Conservation (phyloP, 2,888 invertebrate species). For the Halictus quadricinctus region DNA sequence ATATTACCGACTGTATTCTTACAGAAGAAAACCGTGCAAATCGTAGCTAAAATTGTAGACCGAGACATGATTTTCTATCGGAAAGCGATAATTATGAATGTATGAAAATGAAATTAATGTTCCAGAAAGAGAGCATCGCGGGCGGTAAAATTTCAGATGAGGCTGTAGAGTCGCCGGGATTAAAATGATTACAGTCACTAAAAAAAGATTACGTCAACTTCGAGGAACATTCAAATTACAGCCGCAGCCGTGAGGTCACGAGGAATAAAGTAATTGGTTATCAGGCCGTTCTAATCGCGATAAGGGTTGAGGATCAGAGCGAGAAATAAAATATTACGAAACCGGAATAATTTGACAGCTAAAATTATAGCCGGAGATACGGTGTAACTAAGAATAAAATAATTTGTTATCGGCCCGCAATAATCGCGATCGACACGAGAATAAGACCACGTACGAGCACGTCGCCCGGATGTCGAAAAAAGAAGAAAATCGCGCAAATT, state of each 20-base stretch:
- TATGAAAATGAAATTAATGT: not conserved
- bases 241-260: not conserved
- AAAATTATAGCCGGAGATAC: not conserved
- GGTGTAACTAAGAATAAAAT: not conserved
- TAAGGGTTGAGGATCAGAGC: not conserved
- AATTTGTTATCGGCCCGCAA: not conserved
- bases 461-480: not conserved
- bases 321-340: not conserved
- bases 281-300: not conserved
- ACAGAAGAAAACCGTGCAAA: not conserved
- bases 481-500: not conserved
- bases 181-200: not conserved
- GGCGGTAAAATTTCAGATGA: no score
- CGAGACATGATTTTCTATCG: not conserved
- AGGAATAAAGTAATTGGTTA: not conserved
- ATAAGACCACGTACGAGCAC: no score
- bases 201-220: not conserved
- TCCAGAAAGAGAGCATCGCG: not conserved
- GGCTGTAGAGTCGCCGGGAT: not conserved
- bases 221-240: not conserved
- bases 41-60: not conserved
- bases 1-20: not conserved
- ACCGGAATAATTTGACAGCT: not conserved
- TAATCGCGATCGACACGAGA: slow-evolving; percentile 12
- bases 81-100: no score